phyloP scores from a whole-genome alignment of 1,140 invertebrate species.

The Drosophila virilis region DNA sequence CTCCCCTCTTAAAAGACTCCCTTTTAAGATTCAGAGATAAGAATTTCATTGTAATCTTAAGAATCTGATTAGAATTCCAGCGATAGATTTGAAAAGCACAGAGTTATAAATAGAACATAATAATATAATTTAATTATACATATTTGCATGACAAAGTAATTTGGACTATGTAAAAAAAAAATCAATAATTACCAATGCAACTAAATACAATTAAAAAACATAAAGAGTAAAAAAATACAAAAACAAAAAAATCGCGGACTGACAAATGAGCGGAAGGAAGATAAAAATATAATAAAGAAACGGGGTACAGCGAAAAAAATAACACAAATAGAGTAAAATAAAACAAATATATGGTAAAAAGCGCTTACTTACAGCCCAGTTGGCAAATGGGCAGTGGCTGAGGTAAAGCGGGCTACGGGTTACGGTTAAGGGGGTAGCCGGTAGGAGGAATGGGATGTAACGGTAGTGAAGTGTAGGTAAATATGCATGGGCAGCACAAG shows the following conservation, averaged over 20 bases:
- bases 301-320: constrained; percentile 16
- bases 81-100: too few relatives aligned
- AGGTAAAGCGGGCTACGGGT: neutral
- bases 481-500: constrained; percentile 28
- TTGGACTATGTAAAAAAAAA: constrained; percentile 22
- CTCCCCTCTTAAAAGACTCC: too few relatives aligned
- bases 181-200: constrained; percentile 80
- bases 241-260: constrained; percentile 49
- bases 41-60: too few relatives aligned
- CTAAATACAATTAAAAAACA: constrained; percentile 77
- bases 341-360: constrained; percentile 57
- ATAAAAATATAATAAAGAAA: constrained; percentile 33
- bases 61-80: too few relatives aligned
- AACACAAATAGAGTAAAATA: constrained; percentile 31
- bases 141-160: neutral
- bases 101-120: too few relatives aligned
- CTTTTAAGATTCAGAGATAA: too few relatives aligned
- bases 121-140: too few relatives aligned
- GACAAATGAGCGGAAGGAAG: constrained; percentile 74
- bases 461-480: constrained; percentile 31
- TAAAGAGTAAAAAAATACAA: constrained; percentile 17
- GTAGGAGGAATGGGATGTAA: neutral
- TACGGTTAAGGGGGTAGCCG: neutral
- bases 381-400: constrained; percentile 70
- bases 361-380: constrained; percentile 82